These are phyloP conservation scores for Sarotherodon lohbergeri DNA, from an alignment of 2,113 vertebrate species.

Conservation along the genomic window DNA sequence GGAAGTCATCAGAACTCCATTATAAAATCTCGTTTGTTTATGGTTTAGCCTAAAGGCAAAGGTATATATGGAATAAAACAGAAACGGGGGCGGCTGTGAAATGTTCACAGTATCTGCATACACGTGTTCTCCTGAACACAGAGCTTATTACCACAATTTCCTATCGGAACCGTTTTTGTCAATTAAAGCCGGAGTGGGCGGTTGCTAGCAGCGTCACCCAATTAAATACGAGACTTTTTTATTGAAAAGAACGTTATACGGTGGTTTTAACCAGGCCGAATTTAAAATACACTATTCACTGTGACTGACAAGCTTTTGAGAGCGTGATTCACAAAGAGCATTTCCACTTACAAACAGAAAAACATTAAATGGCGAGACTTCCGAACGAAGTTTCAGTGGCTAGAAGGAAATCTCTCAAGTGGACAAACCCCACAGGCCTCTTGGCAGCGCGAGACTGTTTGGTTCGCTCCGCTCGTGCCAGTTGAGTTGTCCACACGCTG, in stretches of 20 bases:
- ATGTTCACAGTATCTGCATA: background rate
- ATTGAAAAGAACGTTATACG: accelerated
- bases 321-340: accelerated
- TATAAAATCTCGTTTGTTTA: background rate
- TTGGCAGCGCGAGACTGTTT: background rate
- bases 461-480: background rate
- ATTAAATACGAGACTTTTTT: accelerated
- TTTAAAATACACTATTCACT: accelerated
- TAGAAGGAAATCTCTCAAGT: background rate
- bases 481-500: background rate
- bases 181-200: background rate
- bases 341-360: accelerated
- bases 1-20: background rate
- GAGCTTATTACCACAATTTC: background rate
- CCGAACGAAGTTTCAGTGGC: background rate
- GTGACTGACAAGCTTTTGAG: accelerated
- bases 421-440: slow-evolving; percentile 11
- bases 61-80: background rate
- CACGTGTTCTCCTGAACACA: background rate
- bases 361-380: background rate
- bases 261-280: background rate
- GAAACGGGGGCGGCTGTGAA: accelerated
- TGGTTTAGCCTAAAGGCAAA: background rate
- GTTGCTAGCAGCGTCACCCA: background rate
- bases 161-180: background rate